Base-by-base conservation (phyloP, 2,888 invertebrate genomes). In the Smittia sp. region DNA sequence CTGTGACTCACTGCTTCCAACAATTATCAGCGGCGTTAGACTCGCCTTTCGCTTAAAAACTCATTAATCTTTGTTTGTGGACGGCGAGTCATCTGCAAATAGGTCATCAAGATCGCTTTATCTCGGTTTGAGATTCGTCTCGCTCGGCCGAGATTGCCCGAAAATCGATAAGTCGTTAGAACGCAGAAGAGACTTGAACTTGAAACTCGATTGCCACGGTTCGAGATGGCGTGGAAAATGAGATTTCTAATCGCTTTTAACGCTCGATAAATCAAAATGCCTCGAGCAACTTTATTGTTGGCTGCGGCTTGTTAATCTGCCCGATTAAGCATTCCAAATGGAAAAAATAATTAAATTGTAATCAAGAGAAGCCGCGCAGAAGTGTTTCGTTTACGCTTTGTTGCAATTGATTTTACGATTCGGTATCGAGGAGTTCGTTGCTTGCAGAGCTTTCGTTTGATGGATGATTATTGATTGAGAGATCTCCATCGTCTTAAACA, bases 261-360 rank as follows among this genome's bases (percentile, higher is more conserved):
- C 15, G 46, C 46, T 15, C 46, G 46, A 46, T 22, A 58, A 58
- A 58, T 58, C 15, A n/a, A 52, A 52, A 52, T 9, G 15, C 52
- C 2, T 46, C 15, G n/a, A 46, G 18, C 3, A 4, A 18, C 22
- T 58, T 58, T 18, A 58, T 22, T 18, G 6, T 58, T 18, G 18
- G 22, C 13, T 58, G 46, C 58, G 58, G 58, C 58, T 58, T 58
- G 58, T 58, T 58, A 58, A 58, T 58, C 58, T 58, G 18, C 22
- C 58, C 22, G 58, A 58, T 58, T 58, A 20, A 58, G 2, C 22
- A 58, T 58, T 58, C 1, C 6, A 58, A 58, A 58, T 58, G 20
- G 58, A 58, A 7, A n/a, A n/a, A 13, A 9, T 58, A 18, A 58
- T 58, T 58, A 58, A 58, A 58, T 58, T 58, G 18, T 1, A 58